phyloP scores from a whole-genome alignment of 2,797 vertebrate species.

The Enteromius unitaeniatus region DNA sequence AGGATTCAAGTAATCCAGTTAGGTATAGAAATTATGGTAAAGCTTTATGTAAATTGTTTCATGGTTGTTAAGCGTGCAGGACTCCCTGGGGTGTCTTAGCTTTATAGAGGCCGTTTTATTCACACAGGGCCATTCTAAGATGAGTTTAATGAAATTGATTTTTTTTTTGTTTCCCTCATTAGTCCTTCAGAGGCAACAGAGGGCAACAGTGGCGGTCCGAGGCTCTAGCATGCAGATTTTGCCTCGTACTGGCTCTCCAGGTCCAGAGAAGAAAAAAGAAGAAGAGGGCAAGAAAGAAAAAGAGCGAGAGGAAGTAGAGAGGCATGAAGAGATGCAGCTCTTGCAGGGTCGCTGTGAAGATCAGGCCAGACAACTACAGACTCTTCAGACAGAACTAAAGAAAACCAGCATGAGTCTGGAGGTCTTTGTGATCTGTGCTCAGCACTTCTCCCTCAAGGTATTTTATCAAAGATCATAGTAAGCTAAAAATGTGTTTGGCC shows the following conservation, averaged over 20 bases:
- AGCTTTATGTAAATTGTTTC: conserved; percentile 37
- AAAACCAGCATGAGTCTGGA: conserved; percentile 84
- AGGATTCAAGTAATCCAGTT: conserved; percentile 10
- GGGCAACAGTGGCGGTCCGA: conserved; percentile 40
- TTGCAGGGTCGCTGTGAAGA: conserved; percentile 86
- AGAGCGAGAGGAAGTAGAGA: conserved; percentile 72
- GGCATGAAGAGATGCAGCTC: conserved; percentile 76
- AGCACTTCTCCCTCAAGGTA: conserved; percentile 90
- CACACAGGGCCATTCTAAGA: neutral
- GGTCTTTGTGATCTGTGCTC: conserved; percentile 88
- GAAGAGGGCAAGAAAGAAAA: conserved; percentile 69
- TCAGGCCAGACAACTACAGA: conserved; percentile 83
- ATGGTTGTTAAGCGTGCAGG: conserved; percentile 19
- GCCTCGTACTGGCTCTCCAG: conserved; percentile 39
- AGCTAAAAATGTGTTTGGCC: neutral
- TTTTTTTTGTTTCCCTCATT: neutral
- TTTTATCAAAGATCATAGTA: neutral
- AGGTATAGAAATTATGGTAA: conserved; percentile 32
- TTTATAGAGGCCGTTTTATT: neutral
- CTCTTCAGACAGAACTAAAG: conserved; percentile 82
- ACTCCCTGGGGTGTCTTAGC: conserved; percentile 9
- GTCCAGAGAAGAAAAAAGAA: conserved; percentile 60
- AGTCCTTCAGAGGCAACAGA: conserved; percentile 59
- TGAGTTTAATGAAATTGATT: conserved; percentile 17
- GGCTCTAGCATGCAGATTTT: conserved; percentile 28